A percentile compares a stretch with the other conserved stretches of the same genome.
Evolutionary conservation across 2,888 invertebrate species (phyloP).

Genomic region (Tachina grossa): DNA sequence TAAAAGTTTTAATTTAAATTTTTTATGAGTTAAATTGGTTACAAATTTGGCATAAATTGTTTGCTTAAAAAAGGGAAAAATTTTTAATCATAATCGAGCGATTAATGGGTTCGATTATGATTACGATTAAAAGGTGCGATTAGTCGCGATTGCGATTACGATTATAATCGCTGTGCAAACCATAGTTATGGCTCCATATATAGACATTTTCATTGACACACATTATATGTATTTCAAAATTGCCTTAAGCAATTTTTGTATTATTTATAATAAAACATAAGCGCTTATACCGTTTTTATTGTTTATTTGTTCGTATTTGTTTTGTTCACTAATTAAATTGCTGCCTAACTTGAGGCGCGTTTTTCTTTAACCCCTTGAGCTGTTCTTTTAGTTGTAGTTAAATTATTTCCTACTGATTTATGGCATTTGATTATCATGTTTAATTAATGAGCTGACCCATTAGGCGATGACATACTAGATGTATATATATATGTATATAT

Average conservation of each 20-base stretch:
- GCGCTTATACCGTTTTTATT: not conserved
- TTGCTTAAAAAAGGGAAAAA: too few species aligned
- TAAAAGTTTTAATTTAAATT: too few species aligned
- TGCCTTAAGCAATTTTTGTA: constrained; percentile 40
- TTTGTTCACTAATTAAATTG: constrained; percentile 56
- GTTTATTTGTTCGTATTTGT: not conserved
- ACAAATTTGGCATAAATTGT: too few species aligned
- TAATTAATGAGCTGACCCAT: constrained; percentile 72
- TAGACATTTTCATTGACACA: not conserved
- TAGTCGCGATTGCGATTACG: too few species aligned
- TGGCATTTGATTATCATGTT: constrained; percentile 73
- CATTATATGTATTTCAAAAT: not conserved
- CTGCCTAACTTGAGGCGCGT: constrained; percentile 49
- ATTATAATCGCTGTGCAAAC: too few species aligned
- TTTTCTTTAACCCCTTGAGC: constrained; percentile 50
- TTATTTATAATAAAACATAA: constrained; percentile 5
- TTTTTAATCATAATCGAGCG: too few species aligned
- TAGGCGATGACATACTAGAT: constrained; percentile 67
- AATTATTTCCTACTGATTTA: constrained; percentile 72
- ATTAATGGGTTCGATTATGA: too few species aligned
- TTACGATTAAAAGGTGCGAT: too few species aligned
- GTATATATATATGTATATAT: too few species aligned
- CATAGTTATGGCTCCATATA: too few species aligned
- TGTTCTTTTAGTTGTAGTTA: constrained; percentile 60
- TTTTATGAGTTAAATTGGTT: too few species aligned